Base-by-base conservation (phyloP, 2,113 vertebrate genomes). In the Sinocyclocheilus maitianheensis region DNA sequence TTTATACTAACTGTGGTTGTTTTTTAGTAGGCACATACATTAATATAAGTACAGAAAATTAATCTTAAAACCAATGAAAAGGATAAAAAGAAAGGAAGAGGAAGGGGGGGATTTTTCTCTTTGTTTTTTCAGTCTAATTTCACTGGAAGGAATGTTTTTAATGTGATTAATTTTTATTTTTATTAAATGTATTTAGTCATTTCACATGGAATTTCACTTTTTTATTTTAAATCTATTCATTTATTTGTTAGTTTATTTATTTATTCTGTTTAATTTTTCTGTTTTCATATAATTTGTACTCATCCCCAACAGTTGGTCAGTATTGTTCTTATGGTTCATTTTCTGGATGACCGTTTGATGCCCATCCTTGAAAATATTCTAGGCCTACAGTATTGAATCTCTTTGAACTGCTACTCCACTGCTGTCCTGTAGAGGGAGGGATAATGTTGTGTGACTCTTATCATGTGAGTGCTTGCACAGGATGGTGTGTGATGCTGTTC, bases 341-440 rank as follows among this genome's bases (percentile, higher is more conserved):
- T 60, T 77, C 6, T 51, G 7, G 16, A 37, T 34, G 53, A 55
- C 16, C 16, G 10, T 53, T 53, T 48, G 26, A 26, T 53, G 24
- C 30, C 26, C 34, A 16, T 14, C 26, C 34, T 53, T 58, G n/a
- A 76, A 18, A n/a, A 18, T 67, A 69, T 55, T 48, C 16, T 53
- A 51, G 30, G 20, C 30, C 13, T 75, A 34, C 30, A 34, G 30
- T 34, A 55, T 60, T n/a, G 26, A 37, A 67, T 46, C n/a, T 53
- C n/a, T n/a, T 67, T 12, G 20, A 60, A 51, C 11, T 82, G 83
- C 72, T 62, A 82, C 71, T 18, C 84, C 71, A 60, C 51, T 71
- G n/a, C 24, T 74, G 63, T 65, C 26, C 87, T 85, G 78, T 71
- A 83, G 84, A 85, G 87, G 84, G 84, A 34, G 87, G 62, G 18